A percentile compares a stretch with the other conserved stretches of the same genome.
phyloP scores from a whole-genome alignment of 2,113 vertebrate genomes.

The Telmatochromis sp. region DNA sequence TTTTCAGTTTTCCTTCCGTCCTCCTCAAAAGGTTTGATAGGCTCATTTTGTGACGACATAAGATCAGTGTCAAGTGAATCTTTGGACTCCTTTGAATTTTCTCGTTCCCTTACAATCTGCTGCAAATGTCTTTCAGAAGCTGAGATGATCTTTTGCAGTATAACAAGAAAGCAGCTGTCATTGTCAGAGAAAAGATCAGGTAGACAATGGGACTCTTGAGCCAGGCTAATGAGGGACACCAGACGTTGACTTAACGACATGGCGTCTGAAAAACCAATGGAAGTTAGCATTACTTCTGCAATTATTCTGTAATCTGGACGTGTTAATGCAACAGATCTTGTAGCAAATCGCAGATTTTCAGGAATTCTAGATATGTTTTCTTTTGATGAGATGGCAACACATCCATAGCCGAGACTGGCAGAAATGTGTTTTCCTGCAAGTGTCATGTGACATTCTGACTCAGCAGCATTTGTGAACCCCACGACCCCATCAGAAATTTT shows the following conservation, averaged over 20 bases:
- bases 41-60: not conserved
- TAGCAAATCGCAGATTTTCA: conserved; percentile 63
- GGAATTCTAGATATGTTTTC: conserved; percentile 38
- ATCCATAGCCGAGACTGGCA: conserved; percentile 68
- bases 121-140: conserved; percentile 44
- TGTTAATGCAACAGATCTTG: conserved; percentile 72
- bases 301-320: conserved; percentile 67
- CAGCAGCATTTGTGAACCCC: not conserved
- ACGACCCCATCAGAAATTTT: not conserved
- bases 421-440: conserved; percentile 63
- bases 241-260: conserved; percentile 64
- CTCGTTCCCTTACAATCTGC: not conserved
- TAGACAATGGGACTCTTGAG: conserved; percentile 61
- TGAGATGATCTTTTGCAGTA: conserved; percentile 67
- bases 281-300: conserved; percentile 72
- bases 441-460: conserved; percentile 17
- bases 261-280: conserved; percentile 73
- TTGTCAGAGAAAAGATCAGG: conserved; percentile 25
- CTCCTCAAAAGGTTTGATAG: not conserved
- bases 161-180: conserved; percentile 46
- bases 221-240: conserved; percentile 65
- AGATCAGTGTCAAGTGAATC: not conserved
- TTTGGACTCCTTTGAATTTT: not conserved
- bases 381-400: conserved; percentile 62
- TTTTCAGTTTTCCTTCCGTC: not conserved